Base-by-base conservation (phyloP, 2,888 invertebrate genomes). In the Leptothorax acervorum region DNA sequence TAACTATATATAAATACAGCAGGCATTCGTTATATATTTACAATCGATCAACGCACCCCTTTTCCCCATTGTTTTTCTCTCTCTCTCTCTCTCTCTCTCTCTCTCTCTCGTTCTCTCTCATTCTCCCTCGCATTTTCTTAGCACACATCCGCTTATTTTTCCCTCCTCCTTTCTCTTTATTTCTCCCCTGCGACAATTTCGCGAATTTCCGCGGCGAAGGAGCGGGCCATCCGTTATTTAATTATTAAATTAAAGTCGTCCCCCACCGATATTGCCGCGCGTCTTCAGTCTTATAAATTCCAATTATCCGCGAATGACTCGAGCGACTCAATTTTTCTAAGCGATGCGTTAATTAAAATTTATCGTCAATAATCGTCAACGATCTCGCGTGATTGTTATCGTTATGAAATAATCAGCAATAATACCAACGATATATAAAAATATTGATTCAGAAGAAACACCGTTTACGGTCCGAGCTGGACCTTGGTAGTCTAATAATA, bases 1-100 rank as follows among this genome's bases (percentile, higher is more conserved):
- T 84, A 88, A 79, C 60, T 82, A 83, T 87, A 83, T 87, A 89
- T 90, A 89, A 88, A 90, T 90, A 89, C 85, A 84, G 60, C 91
- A 92, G 90, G 89, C 92, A 92, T 90, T 88, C 90, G 85, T 88
- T 92, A 92, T 92, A 90, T 93, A 81, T 93, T 93, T 91, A 92
- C 90, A 88, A 84, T 66, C 87, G 71, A 57, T 81, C 35, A 55
- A 42, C 45, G 31, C 60, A 71, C 31, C 57, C 68, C 28, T 53
- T 48, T 71, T 73, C 86, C 70, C 70, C 57, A 48, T 78, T 82
- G 66, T 73, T 35, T 83, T 83, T 79, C 82, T 86, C 85, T 78
- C 78, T 76, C 78, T 11, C 42, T 42, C 42, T 88, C 70, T 83
- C 74, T 83, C 82, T 79, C 42, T 82, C 6, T 51, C 12, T 83